phyloP scores from a whole-genome alignment of 2,888 invertebrate species.

The Parthenolecanium corni region DNA sequence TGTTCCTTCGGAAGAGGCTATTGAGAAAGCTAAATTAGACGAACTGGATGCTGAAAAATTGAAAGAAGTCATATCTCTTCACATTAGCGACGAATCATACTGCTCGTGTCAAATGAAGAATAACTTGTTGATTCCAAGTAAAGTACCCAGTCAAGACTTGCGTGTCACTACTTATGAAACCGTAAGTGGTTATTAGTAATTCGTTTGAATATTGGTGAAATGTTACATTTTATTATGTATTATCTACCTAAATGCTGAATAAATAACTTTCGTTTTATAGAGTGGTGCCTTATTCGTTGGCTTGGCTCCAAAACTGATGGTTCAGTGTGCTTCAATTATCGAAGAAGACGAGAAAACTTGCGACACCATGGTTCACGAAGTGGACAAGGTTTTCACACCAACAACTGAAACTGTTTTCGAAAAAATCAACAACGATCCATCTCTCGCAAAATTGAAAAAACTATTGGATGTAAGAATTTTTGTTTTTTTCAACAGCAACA shows the following conservation, averaged over 20 bases:
- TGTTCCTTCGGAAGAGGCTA: constrained; percentile 42
- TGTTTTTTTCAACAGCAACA: neutral
- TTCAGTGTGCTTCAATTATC: constrained; percentile 53
- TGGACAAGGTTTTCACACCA: constrained; percentile 48
- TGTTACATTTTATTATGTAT: too few relatives aligned
- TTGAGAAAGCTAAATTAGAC: constrained; percentile 36
- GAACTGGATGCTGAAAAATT: constrained; percentile 42
- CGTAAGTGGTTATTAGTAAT: constrained; percentile 39
- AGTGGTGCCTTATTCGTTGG: constrained; percentile 41
- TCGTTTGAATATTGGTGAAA: neutral
- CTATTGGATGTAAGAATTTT: constrained; percentile 37
- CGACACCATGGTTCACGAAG: constrained; percentile 53
- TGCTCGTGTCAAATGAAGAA: constrained; percentile 47
- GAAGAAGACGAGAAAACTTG: constrained; percentile 53
- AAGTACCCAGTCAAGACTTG: constrained; percentile 42
- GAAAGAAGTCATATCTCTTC: constrained; percentile 50
- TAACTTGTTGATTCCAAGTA: constrained; percentile 44
- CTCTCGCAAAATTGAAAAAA: constrained; percentile 41
- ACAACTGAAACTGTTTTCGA: constrained; percentile 44
- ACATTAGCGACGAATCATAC: constrained; percentile 45
- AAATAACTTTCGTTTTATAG: too few relatives aligned
- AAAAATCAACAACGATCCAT: constrained; percentile 40
- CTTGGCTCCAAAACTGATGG: constrained; percentile 49
- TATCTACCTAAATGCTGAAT: too few relatives aligned
- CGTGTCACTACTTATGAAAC: constrained; percentile 51